These are phyloP conservation scores for Tachyglossus aculeatus DNA, from an alignment of 2,797 vertebrate species.

Conservation along the genomic window DNA sequence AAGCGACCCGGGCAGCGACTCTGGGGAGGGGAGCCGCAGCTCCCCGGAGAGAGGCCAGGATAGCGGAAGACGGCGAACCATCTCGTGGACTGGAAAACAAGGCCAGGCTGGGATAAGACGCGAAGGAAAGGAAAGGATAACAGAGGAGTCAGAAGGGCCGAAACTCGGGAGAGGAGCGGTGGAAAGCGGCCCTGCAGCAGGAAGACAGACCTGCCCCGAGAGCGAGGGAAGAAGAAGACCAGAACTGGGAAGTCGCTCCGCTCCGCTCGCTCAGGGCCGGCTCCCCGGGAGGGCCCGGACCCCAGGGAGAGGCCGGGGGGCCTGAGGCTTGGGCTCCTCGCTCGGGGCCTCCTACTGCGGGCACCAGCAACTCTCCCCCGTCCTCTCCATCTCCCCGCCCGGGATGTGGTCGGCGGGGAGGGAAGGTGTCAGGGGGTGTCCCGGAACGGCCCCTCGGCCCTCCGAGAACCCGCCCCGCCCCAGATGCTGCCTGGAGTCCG, in stretches of 20 bases:
- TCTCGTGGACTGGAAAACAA: too few relatives aligned
- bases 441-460: neutral
- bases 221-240: neutral
- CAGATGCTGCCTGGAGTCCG: slow-evolving; percentile 19
- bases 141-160: neutral
- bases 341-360: too few relatives aligned
- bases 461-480: neutral
- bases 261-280: too few relatives aligned
- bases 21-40: too few relatives aligned
- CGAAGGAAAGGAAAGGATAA: neutral
- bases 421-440: neutral
- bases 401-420: neutral
- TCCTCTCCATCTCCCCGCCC: neutral
- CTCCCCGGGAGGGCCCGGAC: neutral
- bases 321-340: too few relatives aligned
- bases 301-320: neutral
- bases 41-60: too few relatives aligned
- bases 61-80: too few relatives aligned
- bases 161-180: neutral
- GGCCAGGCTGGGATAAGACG: neutral
- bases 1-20: too few relatives aligned
- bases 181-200: neutral
- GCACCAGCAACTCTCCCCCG: too few relatives aligned
- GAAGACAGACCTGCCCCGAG: neutral
- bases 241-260: neutral